Evolutionary conservation across 2,888 invertebrate species (phyloP), one percentile per base, ranked within the genome.

Genomic region (Mythimna pallens): DNA sequence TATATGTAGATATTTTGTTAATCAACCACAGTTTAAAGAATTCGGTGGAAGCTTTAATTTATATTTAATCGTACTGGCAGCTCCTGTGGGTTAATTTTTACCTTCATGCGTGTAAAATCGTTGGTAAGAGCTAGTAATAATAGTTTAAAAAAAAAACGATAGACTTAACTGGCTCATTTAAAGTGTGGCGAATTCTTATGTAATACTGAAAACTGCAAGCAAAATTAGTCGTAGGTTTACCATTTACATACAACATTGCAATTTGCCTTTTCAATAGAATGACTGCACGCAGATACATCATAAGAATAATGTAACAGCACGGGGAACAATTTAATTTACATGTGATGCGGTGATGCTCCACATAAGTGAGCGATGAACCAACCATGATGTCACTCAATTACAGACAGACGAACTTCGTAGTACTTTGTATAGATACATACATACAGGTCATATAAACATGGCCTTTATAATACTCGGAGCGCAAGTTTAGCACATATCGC

Each of bases 331-430:
- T 79, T 64, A 36, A 82, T 82, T 82, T 12, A 36, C 20, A 30
- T 70, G 30, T 62, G 54, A 66, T 57, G 55, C 43, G 36, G 52
- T 64, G 70, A 40, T 78, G 54, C 12, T 63, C 71, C 59, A 83
- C 52, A 54, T 67, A 47, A 57, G 59, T 67, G 64, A 47, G 52
- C 63, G 58, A 57, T 69, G 75, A 69, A 74, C 62, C 55, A 64
- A 62, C 63, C 62, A 70, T 80, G 84, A 83, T 69, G 68, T 84
- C 84, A 80, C 55, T 61, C 67, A 70, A 65, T 80, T 70, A 79
- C 72, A 43, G 62, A n/a, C 62, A 59, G 40, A 63, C 34, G n/a
- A 52, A 54, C 54, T 65, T 55, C 40, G 20, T 47, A 59, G 30
- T 40, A 59, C 14, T 40, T 40, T 14, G 10, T 59, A 36, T 54